A percentile compares a stretch with the other conserved stretches of the same genome.
phyloP scores from a whole-genome alignment of 2,888 invertebrate genomes.

The Esperia sulphurella region DNA sequence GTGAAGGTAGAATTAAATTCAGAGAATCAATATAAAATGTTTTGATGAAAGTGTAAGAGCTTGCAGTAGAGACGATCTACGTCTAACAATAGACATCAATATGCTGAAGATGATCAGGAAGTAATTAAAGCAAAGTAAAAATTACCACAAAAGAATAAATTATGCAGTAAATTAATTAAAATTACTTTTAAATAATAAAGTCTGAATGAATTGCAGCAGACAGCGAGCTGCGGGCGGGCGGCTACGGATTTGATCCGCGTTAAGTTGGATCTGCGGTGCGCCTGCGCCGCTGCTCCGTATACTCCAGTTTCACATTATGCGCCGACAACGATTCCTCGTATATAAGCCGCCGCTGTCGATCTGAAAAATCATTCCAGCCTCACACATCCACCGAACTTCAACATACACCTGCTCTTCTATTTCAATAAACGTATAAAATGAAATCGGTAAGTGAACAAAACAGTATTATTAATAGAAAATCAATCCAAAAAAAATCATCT shows the following conservation, averaged over 20 bases:
- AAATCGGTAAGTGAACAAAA: constrained; percentile 62
- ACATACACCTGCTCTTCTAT: constrained; percentile 30
- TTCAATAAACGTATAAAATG: constrained; percentile 42
- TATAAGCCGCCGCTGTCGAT: constrained; percentile 61
- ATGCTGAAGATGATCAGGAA: too few species aligned
- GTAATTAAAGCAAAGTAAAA: too few species aligned
- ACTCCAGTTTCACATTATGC: constrained; percentile 69
- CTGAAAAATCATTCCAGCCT: constrained; percentile 75
- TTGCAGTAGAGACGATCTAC: too few species aligned
- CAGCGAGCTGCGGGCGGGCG: constrained; percentile 39
- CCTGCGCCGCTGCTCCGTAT: constrained; percentile 24
- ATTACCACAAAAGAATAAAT: too few species aligned
- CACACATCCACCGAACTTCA: constrained; percentile 66
- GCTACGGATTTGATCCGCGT: constrained; percentile 26
- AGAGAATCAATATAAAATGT: too few species aligned
- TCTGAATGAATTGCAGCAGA: constrained; percentile 1
- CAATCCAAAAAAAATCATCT: not conserved
- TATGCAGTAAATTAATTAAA: too few species aligned
- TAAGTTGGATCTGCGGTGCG: constrained; percentile 4
- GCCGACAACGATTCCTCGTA: constrained; percentile 45
- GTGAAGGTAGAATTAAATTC: too few species aligned
- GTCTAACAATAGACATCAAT: too few species aligned
- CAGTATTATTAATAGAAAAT: not conserved
- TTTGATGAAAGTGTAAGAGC: too few species aligned
- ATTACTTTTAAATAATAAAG: not conserved